A percentile compares a stretch with the other conserved stretches of the same genome.
Conservation (phyloP, 2,888 invertebrate genomes). For the Eutolmus rufibarbis region DNA sequence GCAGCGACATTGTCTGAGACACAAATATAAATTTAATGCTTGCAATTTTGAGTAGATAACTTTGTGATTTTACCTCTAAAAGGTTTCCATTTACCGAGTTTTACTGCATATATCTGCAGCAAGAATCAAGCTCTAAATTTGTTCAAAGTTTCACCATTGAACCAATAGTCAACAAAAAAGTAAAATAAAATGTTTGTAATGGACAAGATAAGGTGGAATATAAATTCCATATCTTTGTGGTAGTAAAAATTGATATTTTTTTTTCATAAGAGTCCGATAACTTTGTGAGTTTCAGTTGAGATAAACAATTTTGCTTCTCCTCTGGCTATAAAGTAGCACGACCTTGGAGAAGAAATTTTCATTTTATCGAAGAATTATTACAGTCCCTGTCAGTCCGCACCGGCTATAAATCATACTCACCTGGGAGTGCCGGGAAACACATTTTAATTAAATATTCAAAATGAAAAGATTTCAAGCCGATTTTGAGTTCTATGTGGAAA, state of each 20-base stretch:
- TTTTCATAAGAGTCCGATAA: not conserved
- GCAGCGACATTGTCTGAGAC: not conserved
- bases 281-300: not conserved
- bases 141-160: not conserved
- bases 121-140: not conserved
- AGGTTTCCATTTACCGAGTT: not conserved
- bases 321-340: not conserved
- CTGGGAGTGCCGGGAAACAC: not conserved
- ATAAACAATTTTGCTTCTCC: not conserved
- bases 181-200: not conserved
- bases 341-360: not conserved
- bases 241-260: not conserved
- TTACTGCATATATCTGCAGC: not conserved
- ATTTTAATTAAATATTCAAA: not conserved
- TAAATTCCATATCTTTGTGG: not conserved
- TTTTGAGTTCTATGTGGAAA: not conserved
- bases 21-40: not conserved
- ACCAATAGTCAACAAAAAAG: not conserved
- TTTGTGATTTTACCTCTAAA: not conserved
- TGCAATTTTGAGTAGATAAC: not conserved
- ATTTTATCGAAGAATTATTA: not conserved
- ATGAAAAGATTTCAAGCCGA: conserved; percentile 18
- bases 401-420: not conserved
- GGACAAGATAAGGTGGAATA: not conserved
- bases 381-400: not conserved